Conservation (phyloP, 2,113 vertebrate species). For the Tenebrosternarchus preto region DNA sequence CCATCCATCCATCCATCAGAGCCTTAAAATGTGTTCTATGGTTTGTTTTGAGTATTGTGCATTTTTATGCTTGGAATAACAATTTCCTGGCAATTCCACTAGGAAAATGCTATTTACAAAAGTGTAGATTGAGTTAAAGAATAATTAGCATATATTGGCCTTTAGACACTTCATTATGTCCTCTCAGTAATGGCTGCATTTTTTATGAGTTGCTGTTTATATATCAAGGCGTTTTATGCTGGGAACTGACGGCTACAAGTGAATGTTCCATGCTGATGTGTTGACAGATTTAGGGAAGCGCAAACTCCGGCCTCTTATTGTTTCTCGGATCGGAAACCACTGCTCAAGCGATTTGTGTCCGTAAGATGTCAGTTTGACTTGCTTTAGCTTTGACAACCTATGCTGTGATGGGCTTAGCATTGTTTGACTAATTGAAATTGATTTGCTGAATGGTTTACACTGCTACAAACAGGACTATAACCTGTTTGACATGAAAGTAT, state of each 20-base stretch:
- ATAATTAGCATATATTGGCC: slow-evolving; percentile 13
- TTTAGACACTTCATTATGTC: not conserved
- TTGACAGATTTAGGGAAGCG: slow-evolving; percentile 35
- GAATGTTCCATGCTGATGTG: not conserved
- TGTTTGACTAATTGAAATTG: slow-evolving; percentile 39
- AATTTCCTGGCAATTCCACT: slow-evolving; percentile 9
- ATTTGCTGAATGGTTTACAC: slow-evolving; percentile 27
- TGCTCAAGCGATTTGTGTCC: slow-evolving; percentile 30
- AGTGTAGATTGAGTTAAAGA: not conserved
- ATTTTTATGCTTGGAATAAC: not conserved
- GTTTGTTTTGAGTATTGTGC: not conserved
- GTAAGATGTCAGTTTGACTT: slow-evolving; percentile 43
- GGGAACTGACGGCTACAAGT: slow-evolving; percentile 5
- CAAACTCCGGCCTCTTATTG: slow-evolving; percentile 34
- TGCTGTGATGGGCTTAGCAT: slow-evolving; percentile 35
- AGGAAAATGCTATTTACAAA: not conserved
- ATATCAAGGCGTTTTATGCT: slow-evolving; percentile 11
- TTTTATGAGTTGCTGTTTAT: not conserved
- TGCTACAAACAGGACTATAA: not conserved
- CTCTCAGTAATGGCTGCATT: not conserved
- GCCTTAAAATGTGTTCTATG: too few species aligned
- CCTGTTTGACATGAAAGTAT: not conserved
- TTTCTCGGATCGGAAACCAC: not conserved
- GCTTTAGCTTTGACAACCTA: slow-evolving; percentile 30
- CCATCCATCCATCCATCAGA: too few species aligned